These are phyloP conservation scores for Barbus barbus DNA, from an alignment of 2,113 vertebrate species.

Conservation along the genomic window DNA sequence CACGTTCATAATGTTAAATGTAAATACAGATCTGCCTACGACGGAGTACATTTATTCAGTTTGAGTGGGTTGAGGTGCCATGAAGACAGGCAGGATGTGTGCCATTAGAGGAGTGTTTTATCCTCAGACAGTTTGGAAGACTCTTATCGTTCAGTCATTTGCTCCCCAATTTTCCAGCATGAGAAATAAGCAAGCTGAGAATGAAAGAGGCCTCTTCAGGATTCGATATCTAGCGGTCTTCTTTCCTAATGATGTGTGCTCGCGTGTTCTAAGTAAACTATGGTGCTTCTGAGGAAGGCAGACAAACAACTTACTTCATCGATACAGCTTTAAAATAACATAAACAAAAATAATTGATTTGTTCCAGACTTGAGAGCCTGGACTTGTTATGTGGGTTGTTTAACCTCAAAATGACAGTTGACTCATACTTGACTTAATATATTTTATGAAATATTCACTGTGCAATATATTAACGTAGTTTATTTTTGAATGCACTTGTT, in stretches of 20 bases:
- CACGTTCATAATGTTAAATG: neutral
- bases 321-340: neutral
- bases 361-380: neutral
- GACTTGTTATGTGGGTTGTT: neutral
- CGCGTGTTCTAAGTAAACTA: neutral
- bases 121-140: neutral
- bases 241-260: neutral
- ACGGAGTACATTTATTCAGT: neutral
- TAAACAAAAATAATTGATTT: conserved; percentile 9
- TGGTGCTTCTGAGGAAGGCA: neutral
- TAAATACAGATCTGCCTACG: neutral
- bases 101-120: neutral
- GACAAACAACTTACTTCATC: neutral
- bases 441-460: neutral
- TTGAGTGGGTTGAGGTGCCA: neutral
- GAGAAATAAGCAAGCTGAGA: conserved; percentile 8
- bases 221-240: neutral
- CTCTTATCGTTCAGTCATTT: neutral
- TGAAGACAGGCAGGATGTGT: neutral
- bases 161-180: neutral
- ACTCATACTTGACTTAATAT: no score
- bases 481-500: no score
- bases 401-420: neutral
- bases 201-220: neutral
- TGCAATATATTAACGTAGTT: no score